These are phyloP conservation scores for Elmis aenea DNA, from an alignment of 2,888 invertebrate genomes.

Conservation along the genomic window DNA sequence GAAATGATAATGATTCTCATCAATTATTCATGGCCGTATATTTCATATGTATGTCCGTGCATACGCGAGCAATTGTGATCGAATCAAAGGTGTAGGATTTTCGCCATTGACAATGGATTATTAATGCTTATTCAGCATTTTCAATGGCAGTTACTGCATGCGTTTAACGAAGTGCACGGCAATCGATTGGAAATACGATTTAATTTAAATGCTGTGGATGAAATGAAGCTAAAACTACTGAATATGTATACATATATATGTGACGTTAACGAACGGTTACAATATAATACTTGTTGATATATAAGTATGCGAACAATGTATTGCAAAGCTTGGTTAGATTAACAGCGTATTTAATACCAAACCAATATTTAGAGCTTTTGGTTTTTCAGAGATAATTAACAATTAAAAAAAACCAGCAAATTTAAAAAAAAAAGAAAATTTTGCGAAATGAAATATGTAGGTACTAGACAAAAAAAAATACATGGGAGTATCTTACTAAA, in stretches of 20 bases:
- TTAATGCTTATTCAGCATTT: constrained; percentile 20
- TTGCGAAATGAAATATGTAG: too few species aligned
- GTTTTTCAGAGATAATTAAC: too few species aligned
- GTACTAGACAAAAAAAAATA: too few species aligned
- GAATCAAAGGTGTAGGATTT: constrained; percentile 21
- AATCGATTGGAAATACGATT: constrained; percentile 1
- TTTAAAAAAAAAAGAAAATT: too few species aligned
- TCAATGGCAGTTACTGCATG: constrained; percentile 8
- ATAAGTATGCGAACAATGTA: too few species aligned
- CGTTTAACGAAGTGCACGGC: constrained; percentile 1
- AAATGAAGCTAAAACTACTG: background rate
- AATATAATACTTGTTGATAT: too few species aligned
- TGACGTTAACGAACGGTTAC: too few species aligned
- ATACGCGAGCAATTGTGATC: constrained; percentile 20
- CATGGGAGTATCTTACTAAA: too few species aligned
- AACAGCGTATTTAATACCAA: too few species aligned
- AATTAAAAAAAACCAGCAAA: too few species aligned
- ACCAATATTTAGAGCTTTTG: too few species aligned
- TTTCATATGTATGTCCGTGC: constrained; percentile 20
- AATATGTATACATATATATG: background rate
- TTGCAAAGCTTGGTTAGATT: too few species aligned
- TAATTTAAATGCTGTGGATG: background rate
- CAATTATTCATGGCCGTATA: constrained; percentile 20
- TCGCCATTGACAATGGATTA: constrained; percentile 20
- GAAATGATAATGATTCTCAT: constrained; percentile 22